Percentiles rank a stretch among this genome's conserved stretches.
Evolutionary conservation across 2,888 invertebrate species (phyloP).

Genomic region (Latheticus oryzae): DNA sequence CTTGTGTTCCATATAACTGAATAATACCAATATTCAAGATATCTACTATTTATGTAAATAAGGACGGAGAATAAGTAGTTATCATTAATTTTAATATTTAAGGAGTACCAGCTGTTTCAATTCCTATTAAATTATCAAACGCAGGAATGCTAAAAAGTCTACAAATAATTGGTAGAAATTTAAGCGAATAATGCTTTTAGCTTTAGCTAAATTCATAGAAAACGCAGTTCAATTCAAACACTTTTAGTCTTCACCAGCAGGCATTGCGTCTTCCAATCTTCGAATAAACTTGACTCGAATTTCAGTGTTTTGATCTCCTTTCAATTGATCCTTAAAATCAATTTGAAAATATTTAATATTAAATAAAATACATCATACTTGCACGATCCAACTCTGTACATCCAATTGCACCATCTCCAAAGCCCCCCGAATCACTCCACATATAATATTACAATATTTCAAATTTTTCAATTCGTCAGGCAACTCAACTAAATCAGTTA

Average conservation of each 20-base stretch:
- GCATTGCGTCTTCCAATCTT: conserved; percentile 96
- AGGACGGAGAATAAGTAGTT: conserved; percentile 26
- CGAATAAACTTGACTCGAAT: conserved; percentile 94
- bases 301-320: conserved; percentile 95
- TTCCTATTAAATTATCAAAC: conserved; percentile 83
- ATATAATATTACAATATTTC: conserved; percentile 92
- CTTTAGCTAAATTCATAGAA: conserved; percentile 86
- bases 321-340: conserved; percentile 96
- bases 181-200: conserved; percentile 81
- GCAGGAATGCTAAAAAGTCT: conserved; percentile 85
- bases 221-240: conserved; percentile 71
- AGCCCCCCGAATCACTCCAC: conserved; percentile 92
- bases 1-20: conserved; percentile 14
- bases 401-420: conserved; percentile 99
- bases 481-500: conserved; percentile 97
- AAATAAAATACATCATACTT: too few relatives aligned
- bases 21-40: conserved; percentile 1
- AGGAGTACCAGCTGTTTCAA: conserved; percentile 87
- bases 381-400: conserved; percentile 92
- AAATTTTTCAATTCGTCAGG: conserved; percentile 85
- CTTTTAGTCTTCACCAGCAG: conserved; percentile 95
- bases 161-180: conserved; percentile 86
- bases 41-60: conserved; percentile 6
- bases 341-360: too few relatives aligned
- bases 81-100: conserved; percentile 44